A percentile compares a stretch with the other conserved stretches of the same genome.
Conservation (phyloP, 2,113 vertebrate species). For the Eudyptes chrysolophus region DNA sequence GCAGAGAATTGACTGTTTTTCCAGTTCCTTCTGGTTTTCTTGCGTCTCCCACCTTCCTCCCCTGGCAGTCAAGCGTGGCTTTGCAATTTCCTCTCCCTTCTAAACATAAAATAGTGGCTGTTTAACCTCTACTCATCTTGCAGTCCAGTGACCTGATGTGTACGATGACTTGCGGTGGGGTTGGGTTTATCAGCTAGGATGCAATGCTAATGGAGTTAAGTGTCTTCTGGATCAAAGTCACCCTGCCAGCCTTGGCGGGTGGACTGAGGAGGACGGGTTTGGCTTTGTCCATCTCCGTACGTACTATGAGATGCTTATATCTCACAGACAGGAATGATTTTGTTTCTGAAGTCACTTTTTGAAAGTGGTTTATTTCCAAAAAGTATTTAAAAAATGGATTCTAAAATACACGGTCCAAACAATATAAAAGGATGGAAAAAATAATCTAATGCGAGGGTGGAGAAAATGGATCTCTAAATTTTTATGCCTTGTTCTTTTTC, state of each 20-base stretch:
- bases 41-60: not conserved
- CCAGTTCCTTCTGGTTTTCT: not conserved
- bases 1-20: not conserved
- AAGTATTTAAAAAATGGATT: not conserved
- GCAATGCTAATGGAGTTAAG: not conserved
- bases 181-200: not conserved
- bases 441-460: not conserved
- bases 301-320: not conserved
- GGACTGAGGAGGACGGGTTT: not conserved
- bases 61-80: not conserved
- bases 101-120: not conserved
- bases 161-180: too few relatives aligned
- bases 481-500: not conserved
- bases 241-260: not conserved
- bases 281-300: accelerated
- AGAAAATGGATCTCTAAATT: not conserved
- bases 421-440: not conserved
- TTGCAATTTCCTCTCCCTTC: not conserved
- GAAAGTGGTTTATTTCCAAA: not conserved
- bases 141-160: not conserved
- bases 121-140: not conserved
- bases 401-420: not conserved
- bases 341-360: not conserved
- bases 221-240: not conserved
- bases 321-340: not conserved